Conservation (phyloP, 2,888 invertebrate species). For the Yponomeuta plumbellus region DNA sequence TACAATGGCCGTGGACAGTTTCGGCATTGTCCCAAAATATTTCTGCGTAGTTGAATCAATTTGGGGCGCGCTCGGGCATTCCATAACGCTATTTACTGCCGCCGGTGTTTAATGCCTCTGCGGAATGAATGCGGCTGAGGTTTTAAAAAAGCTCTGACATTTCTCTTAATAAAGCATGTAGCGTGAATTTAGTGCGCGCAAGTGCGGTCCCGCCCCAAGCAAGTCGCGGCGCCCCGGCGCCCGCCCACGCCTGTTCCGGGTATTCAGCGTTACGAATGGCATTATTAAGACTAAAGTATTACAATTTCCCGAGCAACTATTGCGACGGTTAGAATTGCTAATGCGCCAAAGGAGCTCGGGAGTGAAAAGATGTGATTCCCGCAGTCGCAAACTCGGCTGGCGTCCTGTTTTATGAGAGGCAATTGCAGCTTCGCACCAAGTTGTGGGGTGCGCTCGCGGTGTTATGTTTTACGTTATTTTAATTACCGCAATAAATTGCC, state of each 20-base stretch:
- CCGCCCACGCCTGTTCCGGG: constrained; percentile 57
- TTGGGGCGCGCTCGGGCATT: neutral
- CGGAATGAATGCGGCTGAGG: neutral
- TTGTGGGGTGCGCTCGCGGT: constrained; percentile 34
- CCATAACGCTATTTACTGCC: constrained; percentile 10
- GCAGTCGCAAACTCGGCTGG: constrained; percentile 36
- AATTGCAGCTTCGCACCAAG: constrained; percentile 59
- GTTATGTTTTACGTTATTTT: constrained; percentile 7
- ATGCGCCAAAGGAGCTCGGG: constrained; percentile 51
- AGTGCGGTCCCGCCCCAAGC: constrained; percentile 40
- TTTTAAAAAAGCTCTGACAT: constrained; percentile 12
- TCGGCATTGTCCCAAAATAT: constrained; percentile 40
- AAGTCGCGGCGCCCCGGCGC: constrained; percentile 38
- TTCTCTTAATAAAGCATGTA: constrained; percentile 15
- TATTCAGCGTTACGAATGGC: constrained; percentile 67
- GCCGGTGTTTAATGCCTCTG: neutral
- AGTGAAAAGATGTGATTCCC: constrained; percentile 62
- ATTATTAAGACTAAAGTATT: constrained; percentile 72
- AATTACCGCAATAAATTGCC: neutral
- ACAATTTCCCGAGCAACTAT: constrained; percentile 67
- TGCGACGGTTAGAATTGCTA: constrained; percentile 65
- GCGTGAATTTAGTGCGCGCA: constrained; percentile 15
- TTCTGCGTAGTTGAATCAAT: constrained; percentile 4
- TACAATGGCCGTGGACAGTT: constrained; percentile 48
- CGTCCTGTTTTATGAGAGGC: constrained; percentile 61